phyloP scores from a whole-genome alignment of 2,797 vertebrate genomes.

The Takifugu ocellatus region DNA sequence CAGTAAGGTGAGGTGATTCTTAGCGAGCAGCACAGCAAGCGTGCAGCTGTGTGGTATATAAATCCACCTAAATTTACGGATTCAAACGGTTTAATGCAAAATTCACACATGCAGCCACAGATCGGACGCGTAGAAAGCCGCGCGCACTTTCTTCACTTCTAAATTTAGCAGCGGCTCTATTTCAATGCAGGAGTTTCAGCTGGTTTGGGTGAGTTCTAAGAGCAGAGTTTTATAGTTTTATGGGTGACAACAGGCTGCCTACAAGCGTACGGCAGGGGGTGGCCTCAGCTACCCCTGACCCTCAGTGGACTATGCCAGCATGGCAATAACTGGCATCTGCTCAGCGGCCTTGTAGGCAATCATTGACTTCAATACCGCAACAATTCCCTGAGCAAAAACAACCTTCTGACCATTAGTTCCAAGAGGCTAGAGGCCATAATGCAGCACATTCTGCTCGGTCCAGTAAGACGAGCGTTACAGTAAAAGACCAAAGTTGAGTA shows the following conservation, averaged over 20 bases:
- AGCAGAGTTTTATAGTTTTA: slow-evolving; percentile 59
- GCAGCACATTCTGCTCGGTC: too few species aligned
- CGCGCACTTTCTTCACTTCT: too few species aligned
- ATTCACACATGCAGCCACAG: too few species aligned
- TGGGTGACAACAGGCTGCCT: slow-evolving; percentile 17
- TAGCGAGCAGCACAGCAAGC: too few species aligned
- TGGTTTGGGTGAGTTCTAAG: slow-evolving; percentile 31
- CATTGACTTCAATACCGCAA: slow-evolving; percentile 23
- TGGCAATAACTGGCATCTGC: slow-evolving; percentile 30
- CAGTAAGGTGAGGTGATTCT: neutral
- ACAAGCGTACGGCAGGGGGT: slow-evolving; percentile 4
- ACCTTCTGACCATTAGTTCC: neutral
- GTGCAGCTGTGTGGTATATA: too few species aligned
- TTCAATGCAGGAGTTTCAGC: slow-evolving; percentile 5
- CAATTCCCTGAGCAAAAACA: neutral
- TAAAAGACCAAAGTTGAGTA: neutral
- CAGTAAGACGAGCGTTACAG: too few species aligned
- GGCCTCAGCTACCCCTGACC: neutral
- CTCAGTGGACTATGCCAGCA: slow-evolving; percentile 46
- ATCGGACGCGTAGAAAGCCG: too few species aligned
- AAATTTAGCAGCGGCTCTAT: too few species aligned
- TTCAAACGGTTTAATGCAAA: too few species aligned
- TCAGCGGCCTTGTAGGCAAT: slow-evolving; percentile 24
- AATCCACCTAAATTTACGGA: too few species aligned
- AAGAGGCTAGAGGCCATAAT: neutral